Conservation (phyloP, 2,888 invertebrate species). For the Erebia palarica region DNA sequence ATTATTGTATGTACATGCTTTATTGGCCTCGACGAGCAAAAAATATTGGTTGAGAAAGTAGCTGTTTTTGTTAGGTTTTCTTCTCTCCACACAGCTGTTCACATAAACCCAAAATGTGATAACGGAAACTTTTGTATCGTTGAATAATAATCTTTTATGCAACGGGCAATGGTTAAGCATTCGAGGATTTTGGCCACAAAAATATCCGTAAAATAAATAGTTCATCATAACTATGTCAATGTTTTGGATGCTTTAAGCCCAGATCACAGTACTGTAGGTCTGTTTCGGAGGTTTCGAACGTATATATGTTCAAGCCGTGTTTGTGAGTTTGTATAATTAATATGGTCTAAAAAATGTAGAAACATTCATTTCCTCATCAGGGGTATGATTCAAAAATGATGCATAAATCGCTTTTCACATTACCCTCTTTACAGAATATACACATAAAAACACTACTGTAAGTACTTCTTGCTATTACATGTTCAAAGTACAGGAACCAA, state of each 20-base stretch:
- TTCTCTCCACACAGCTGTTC: slow-evolving; percentile 2
- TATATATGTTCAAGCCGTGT: no score
- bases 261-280: no score
- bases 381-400: no score
- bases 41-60: neutral
- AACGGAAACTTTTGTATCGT: neutral
- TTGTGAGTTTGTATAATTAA: no score
- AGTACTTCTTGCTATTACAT: no score
- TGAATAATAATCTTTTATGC: neutral
- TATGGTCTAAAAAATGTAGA: no score
- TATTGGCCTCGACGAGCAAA: slow-evolving; percentile 7
- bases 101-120: neutral
- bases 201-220: neutral
- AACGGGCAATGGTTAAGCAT: neutral
- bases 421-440: no score
- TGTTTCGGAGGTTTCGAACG: no score
- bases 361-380: no score
- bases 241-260: neutral
- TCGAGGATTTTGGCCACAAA: neutral
- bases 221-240: neutral
- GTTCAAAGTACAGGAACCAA: no score
- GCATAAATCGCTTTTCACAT: no score
- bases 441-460: no score
- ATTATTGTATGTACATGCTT: slow-evolving; percentile 4
- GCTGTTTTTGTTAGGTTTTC: neutral